phyloP scores from a whole-genome alignment of 2,888 invertebrate species.

The Sarcophaga caerulescens region DNA sequence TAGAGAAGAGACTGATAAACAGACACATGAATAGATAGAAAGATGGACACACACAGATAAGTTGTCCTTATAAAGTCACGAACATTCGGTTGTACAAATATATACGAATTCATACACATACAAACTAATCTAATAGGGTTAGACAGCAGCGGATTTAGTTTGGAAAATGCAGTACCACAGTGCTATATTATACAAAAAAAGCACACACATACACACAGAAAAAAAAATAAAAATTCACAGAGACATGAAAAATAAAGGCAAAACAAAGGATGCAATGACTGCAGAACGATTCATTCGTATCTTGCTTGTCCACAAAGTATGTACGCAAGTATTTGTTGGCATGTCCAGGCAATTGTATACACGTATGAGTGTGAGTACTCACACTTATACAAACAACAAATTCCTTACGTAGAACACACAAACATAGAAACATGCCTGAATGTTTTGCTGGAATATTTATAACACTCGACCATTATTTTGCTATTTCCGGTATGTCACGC shows the following conservation, averaged over 20 bases:
- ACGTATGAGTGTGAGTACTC: constrained; percentile 7
- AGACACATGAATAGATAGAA: constrained; percentile 20
- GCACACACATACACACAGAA: neutral
- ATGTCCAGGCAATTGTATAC: constrained; percentile 8
- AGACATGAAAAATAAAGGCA: constrained; percentile 1
- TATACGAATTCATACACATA: neutral
- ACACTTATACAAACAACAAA: constrained; percentile 6
- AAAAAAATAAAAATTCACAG: constrained; percentile 26
- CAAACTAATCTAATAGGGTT: constrained; percentile 50
- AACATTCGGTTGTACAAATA: neutral
- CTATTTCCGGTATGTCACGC: constrained; percentile 47
- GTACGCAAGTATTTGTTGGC: constrained; percentile 1
- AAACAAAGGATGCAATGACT: neutral
- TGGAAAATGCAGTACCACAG: constrained; percentile 36
- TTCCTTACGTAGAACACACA: neutral
- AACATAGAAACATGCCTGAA: neutral
- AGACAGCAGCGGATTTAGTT: constrained; percentile 59
- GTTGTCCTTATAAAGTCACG: constrained; percentile 8
- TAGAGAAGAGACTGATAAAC: constrained; percentile 14
- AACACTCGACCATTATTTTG: constrained; percentile 54
- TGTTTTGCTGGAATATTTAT: constrained; percentile 47
- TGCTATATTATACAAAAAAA: constrained; percentile 30
- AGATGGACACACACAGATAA: constrained; percentile 38
- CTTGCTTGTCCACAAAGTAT: constrained; percentile 7
- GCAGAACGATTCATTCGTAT: neutral